Evolutionary conservation across 2,797 vertebrate species (phyloP).

Genomic region (Chaenodraco wilsoni): DNA sequence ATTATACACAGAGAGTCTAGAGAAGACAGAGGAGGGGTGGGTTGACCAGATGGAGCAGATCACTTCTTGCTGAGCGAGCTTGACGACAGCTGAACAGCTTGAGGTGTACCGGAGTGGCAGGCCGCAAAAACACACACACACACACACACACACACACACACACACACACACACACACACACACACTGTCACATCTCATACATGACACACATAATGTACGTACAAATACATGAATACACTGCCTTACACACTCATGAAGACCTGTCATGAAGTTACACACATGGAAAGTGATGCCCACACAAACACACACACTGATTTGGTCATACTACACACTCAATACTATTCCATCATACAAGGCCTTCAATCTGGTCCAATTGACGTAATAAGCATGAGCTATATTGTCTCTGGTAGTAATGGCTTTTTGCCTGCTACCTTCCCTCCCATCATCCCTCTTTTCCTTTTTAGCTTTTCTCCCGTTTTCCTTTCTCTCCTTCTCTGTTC

Average conservation of each 20-base stretch:
- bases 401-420: constrained; percentile 27
- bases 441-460: constrained; percentile 31
- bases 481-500: constrained; percentile 16
- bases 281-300: not conserved
- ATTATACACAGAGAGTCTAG: constrained; percentile 30
- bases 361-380: constrained; percentile 32
- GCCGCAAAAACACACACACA: constrained; percentile 52
- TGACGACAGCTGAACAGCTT: constrained; percentile 83
- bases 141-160: no score
- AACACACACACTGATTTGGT: not conserved
- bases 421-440: constrained; percentile 20
- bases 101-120: constrained; percentile 75
- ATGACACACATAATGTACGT: constrained; percentile 16
- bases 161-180: constrained; percentile 19
- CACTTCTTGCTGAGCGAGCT: constrained; percentile 80
- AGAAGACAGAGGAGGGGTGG: constrained; percentile 63
- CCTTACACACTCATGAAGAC: constrained; percentile 17
- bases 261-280: constrained; percentile 23
- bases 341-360: constrained; percentile 27
- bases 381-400: constrained; percentile 32
- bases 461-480: constrained; percentile 24
- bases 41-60: constrained; percentile 82
- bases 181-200: constrained; percentile 35
- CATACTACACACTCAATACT: constrained; percentile 2
- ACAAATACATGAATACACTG: constrained; percentile 30